Evolutionary conservation across 2,888 invertebrate genomes (phyloP), one percentile per base, ranked within the genome.

Genomic region (Pyrochroa serraticornis): DNA sequence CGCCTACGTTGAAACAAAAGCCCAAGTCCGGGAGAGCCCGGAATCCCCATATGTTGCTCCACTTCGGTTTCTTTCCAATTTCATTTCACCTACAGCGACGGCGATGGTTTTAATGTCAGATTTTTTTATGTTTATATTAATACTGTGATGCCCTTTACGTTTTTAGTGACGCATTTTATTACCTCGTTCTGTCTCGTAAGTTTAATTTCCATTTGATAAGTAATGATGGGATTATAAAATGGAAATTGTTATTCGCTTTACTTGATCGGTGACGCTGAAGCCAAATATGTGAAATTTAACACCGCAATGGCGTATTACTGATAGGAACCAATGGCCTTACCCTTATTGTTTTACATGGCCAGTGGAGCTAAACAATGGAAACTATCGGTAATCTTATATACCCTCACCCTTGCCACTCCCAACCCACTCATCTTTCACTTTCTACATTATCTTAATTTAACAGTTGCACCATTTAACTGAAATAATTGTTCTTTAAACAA

Each of bases 1-100:
- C 69, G 69, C 70, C 70, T 64, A 67, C 66, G 60, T 59, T 67
- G 66, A 64, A 67, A 68, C 65, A 68, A 69, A 67, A 68, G 63
- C 65, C 60, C 42, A 42, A 41, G 35, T 45, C 44, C 51, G 48
- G 54, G 55, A 48, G 55, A 48, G 32, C 38, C 46, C 55, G 34
- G 43, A 46, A 43, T 35, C 37, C 55, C 48, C 48, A 49, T 34
- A 34, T 35, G 35, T 43, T 22, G 43, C 36, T 42, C 48, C 35
- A 36, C 47, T 53, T 53, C 10, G 36, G 42, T 54, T 44, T 51
- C 51, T 13, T 41, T 22, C 22, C 22, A 22, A 22, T 22, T 22
- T 22, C 22, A 30, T 46, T 45, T 39, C 53, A 48, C 37, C 48
- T 35, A 12, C n/a, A 43, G 33, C 9, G 1, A 9, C 10, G 14